phyloP scores from a whole-genome alignment of 2,113 vertebrate genomes.

The Rhea pennata region DNA sequence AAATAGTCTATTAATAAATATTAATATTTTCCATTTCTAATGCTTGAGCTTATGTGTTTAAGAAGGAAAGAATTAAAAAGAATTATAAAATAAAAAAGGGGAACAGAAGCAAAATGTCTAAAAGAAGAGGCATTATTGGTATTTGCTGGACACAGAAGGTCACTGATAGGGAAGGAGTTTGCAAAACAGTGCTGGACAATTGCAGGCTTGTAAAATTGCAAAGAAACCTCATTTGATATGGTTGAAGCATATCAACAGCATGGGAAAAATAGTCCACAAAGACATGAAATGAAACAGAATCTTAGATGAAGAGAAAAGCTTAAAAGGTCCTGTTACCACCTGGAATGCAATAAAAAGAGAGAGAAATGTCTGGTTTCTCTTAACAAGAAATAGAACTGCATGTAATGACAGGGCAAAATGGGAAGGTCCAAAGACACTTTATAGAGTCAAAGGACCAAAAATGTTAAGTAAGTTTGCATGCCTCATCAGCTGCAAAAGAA shows the following conservation, averaged over 20 bases:
- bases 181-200: conserved; percentile 5
- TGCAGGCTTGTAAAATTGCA: conserved; percentile 24
- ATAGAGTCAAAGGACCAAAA: background rate
- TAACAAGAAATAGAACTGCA: conserved; percentile 30
- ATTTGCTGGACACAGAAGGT: conserved; percentile 8
- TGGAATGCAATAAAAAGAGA: background rate
- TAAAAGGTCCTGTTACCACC: conserved; percentile 13
- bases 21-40: background rate
- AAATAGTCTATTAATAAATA: background rate
- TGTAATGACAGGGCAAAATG: background rate
- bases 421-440: background rate
- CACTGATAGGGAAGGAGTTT: background rate
- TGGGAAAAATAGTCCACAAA: background rate
- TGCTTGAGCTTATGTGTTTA: background rate
- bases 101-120: conserved; percentile 4
- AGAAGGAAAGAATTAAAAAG: background rate
- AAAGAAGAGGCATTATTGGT: background rate
- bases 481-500: conserved; percentile 20
- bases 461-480: conserved; percentile 7
- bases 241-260: background rate
- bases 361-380: background rate
- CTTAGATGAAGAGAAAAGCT: conserved; percentile 8
- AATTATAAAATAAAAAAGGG: background rate
- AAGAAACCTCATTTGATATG: conserved; percentile 27
- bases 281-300: conserved; percentile 37